phyloP scores from a whole-genome alignment of 1,140 invertebrate genomes.

The Scaptomyza graminum region DNA sequence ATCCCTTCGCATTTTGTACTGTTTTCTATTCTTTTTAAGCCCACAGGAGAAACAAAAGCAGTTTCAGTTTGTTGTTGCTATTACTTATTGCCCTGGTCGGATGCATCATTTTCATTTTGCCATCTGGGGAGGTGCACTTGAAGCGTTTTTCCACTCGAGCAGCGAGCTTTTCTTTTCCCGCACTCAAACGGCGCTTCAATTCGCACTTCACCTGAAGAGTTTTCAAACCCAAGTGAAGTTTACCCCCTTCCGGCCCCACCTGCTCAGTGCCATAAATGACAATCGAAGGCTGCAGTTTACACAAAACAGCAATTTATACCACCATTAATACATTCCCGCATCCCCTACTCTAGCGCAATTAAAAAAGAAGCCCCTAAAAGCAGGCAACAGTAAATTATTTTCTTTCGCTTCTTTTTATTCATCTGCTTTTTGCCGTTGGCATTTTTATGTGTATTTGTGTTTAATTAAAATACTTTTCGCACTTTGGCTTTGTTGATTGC shows the following conservation, averaged over 20 bases:
- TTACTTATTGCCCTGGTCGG: conserved; percentile 41
- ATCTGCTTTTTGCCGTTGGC: conserved; percentile 13
- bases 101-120: conserved; percentile 43
- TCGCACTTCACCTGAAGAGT: conserved; percentile 72
- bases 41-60: conserved; percentile 40
- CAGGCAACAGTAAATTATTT: conserved; percentile 22
- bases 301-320: conserved; percentile 17
- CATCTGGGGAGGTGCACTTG: conserved; percentile 28
- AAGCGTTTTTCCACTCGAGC: conserved; percentile 65
- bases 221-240: too few species aligned
- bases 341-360: conserved; percentile 25
- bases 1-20: not conserved
- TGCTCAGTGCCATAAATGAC: conserved; percentile 39
- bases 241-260: too few species aligned
- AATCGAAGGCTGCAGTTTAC: conserved; percentile 45
- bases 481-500: conserved; percentile 49
- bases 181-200: conserved; percentile 64
- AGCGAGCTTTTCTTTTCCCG: conserved; percentile 56
- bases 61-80: conserved; percentile 27
- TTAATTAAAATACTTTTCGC: conserved; percentile 69
- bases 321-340: not conserved
- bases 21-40: conserved; percentile 9
- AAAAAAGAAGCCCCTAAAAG: conserved; percentile 36
- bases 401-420: conserved; percentile 3
- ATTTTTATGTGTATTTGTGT: conserved; percentile 52